Base-by-base conservation (phyloP, 1,140 invertebrate species). In the Drosophila asahinai region DNA sequence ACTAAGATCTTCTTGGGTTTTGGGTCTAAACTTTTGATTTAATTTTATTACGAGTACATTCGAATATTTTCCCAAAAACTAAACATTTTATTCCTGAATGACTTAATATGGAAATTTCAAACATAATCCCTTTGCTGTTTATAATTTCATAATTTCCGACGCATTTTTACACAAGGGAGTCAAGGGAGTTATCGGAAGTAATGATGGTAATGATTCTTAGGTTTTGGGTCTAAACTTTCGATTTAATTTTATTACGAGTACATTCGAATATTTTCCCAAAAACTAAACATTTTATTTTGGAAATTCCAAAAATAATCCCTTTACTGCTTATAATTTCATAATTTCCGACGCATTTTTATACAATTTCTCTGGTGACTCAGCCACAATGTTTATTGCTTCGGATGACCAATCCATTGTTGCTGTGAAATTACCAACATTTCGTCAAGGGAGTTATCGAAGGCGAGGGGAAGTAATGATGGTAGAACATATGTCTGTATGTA, bases 371-470 rank as follows among this genome's bases (percentile, higher is more conserved):
- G 30, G 14, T 68, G 64, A 70, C 48, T 70, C 67, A 70, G 17
- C 30, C 36, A 38, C 2, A 11, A 25, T 22, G 36, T 43, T 68
- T 68, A 38, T 54, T 15, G 33, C 64, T n/a, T 12, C 25, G 22
- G 5, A 40, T 17, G 12, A 40, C 38, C 38, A 36, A 70, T 11
- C 12, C 47, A 66, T 66, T 51, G 25, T 38, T 27, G 63, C 22
- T 68, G 45, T 8, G n/a, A 27, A 17, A 59, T 72, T 22, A 55
- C 66, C 36, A 58, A 36, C 36, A 30, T 72, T 72, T 73, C 30
- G 66, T 72, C 66, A 73, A 72, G 54, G 25, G 52, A 72, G 45
- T 73, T 74, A 74, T 73, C 71, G 71, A 30, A 51, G 36, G 40
- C 38, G 12, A n/a, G 33, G 33, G 25, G 59, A 49, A 68, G 12